phyloP scores from a whole-genome alignment of 2,888 invertebrate genomes.

The Rugalucina vietnamica region DNA sequence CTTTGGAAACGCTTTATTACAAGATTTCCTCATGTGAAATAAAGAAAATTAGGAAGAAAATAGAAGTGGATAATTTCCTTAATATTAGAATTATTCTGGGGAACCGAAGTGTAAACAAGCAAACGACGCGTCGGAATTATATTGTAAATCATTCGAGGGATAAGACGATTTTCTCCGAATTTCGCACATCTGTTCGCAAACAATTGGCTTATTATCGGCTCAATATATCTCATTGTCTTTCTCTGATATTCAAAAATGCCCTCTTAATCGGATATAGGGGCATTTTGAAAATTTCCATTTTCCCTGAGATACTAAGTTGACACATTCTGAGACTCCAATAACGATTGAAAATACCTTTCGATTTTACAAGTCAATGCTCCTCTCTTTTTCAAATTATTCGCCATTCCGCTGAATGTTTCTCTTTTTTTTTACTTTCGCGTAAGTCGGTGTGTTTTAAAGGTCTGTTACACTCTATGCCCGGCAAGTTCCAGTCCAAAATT shows the following conservation, averaged over 20 bases:
- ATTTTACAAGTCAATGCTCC: too few relatives aligned
- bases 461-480: too few relatives aligned
- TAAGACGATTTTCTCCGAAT: neutral
- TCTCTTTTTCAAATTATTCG: too few relatives aligned
- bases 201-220: constrained; percentile 13
- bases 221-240: neutral
- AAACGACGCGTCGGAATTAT: neutral
- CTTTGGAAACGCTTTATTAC: constrained; percentile 16
- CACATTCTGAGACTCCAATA: too few relatives aligned
- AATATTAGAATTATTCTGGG: constrained; percentile 11
- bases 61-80: constrained; percentile 13
- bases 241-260: neutral
- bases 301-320: too few relatives aligned
- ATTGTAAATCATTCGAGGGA: constrained; percentile 12
- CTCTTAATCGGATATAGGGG: too few relatives aligned
- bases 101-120: constrained; percentile 13
- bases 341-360: too few relatives aligned
- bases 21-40: constrained; percentile 14
- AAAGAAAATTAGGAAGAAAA: constrained; percentile 12
- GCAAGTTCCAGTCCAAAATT: too few relatives aligned
- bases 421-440: too few relatives aligned
- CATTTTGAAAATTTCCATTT: too few relatives aligned
- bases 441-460: too few relatives aligned
- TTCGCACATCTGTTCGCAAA: constrained; percentile 12
- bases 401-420: too few relatives aligned